Percentiles rank a stretch among this genome's conserved stretches.
These are phyloP conservation scores for Phyllostomus hastatus DNA, from an alignment of 2,113 vertebrate species.

Conservation along the genomic window DNA sequence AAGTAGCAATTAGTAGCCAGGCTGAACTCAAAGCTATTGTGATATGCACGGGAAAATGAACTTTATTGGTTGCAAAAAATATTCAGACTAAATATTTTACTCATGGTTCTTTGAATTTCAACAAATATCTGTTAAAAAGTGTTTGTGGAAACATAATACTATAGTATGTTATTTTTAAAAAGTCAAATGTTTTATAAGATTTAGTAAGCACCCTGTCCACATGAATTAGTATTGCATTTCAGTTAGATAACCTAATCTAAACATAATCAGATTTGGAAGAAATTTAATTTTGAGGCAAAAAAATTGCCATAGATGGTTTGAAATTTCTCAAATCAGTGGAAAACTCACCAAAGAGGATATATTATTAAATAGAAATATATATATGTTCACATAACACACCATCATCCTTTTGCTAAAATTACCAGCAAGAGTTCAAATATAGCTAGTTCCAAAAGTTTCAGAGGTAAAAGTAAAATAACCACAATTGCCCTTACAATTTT, in stretches of 20 bases:
- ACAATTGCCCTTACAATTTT: background rate
- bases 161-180: background rate
- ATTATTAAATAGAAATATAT: background rate
- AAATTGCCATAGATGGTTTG: slow-evolving; percentile 1
- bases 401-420: background rate
- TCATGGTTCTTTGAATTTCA: background rate
- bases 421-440: background rate
- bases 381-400: background rate
- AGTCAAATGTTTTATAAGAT: background rate
- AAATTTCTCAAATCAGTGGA: background rate
- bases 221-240: slow-evolving; percentile 29
- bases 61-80: slow-evolving; percentile 44
- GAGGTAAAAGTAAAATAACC: background rate
- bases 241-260: background rate
- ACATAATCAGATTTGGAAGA: background rate
- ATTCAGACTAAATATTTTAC: slow-evolving; percentile 17
- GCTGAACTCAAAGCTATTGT: slow-evolving; percentile 36
- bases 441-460: background rate
- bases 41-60: slow-evolving; percentile 56
- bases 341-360: background rate
- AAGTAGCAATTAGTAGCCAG: slow-evolving; percentile 65
- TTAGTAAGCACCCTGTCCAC: background rate
- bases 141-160: background rate
- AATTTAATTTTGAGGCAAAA: slow-evolving; percentile 11
- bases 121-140: background rate